Evolutionary conservation across 2,888 invertebrate species (phyloP).

Genomic region (Smittia aterrima): DNA sequence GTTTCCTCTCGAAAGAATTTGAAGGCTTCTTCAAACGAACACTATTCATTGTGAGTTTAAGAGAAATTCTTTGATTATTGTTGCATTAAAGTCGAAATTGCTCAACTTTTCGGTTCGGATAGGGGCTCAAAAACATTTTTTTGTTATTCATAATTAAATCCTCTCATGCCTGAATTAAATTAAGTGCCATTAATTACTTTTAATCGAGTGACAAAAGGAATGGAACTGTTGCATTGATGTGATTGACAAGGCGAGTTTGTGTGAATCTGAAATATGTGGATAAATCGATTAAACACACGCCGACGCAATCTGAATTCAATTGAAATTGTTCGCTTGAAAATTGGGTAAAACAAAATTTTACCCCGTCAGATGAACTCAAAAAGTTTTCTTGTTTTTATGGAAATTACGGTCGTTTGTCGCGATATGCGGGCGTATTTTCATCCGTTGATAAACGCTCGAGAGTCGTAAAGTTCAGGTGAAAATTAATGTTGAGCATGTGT

Average conservation of each 20-base stretch:
- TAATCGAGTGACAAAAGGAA: constrained; percentile 33
- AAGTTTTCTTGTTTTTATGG: constrained; percentile 16
- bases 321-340: no score
- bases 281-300: not conserved
- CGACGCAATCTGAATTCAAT: not conserved
- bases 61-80: not conserved
- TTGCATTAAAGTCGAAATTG: constrained; percentile 5
- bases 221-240: constrained; percentile 34
- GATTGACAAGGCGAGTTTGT: not conserved
- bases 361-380: not conserved
- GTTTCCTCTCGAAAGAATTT: not conserved
- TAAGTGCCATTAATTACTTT: constrained; percentile 23
- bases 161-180: constrained; percentile 16
- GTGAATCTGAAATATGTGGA: not conserved
- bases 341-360: not conserved
- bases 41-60: no score
- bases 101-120: not conserved
- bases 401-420: not conserved
- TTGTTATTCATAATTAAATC: constrained; percentile 8
- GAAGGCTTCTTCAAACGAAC: not conserved
- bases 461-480: constrained; percentile 39
- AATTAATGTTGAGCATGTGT: constrained; percentile 29
- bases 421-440: constrained; percentile 16
- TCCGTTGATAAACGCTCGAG: not conserved
- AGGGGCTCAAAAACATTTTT: not conserved